Percentiles rank a stretch among this genome's conserved stretches.
Evolutionary conservation across 2,888 invertebrate species (phyloP).

Genomic region (Leptothorax acervorum): DNA sequence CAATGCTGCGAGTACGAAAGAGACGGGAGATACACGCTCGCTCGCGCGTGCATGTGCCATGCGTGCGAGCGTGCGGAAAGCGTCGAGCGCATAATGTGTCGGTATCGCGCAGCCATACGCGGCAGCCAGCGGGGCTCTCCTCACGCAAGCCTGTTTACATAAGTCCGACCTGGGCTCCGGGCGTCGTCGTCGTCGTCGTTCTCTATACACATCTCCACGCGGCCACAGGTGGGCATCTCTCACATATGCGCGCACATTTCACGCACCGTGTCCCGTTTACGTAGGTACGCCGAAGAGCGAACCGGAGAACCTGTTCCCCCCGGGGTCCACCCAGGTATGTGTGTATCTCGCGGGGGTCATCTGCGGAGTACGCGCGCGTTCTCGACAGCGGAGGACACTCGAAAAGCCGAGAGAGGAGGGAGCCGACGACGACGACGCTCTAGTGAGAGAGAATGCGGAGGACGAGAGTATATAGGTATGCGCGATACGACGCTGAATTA

Average conservation of each 20-base stretch:
- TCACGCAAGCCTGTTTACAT: slow-evolving; percentile 80
- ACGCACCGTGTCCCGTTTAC: slow-evolving; percentile 32
- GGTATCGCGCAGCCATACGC: slow-evolving; percentile 71
- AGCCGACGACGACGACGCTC: slow-evolving; percentile 36
- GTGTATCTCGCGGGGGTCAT: slow-evolving; percentile 71
- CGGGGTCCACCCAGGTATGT: slow-evolving; percentile 62
- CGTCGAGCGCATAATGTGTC: slow-evolving; percentile 75
- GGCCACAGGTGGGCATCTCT: slow-evolving; percentile 78
- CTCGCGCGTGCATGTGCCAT: neutral
- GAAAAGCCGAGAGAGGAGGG: slow-evolving; percentile 47
- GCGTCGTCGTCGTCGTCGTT: slow-evolving; percentile 48
- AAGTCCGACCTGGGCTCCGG: slow-evolving; percentile 71
- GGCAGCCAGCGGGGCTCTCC: slow-evolving; percentile 75
- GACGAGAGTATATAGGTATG: neutral
- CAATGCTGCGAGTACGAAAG: neutral
- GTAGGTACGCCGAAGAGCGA: slow-evolving; percentile 23
- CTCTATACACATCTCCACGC: slow-evolving; percentile 58
- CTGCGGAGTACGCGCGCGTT: slow-evolving; percentile 52
- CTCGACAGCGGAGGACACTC: slow-evolving; percentile 62
- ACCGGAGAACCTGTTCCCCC: slow-evolving; percentile 68
- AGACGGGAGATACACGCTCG: slow-evolving; percentile 22
- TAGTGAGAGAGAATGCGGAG: slow-evolving; percentile 42
- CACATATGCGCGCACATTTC: slow-evolving; percentile 15
- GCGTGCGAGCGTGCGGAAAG: slow-evolving; percentile 44
- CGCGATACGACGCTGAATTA: slow-evolving; percentile 45